Conservation (phyloP, 2,797 vertebrate species). For the Karalla daura region DNA sequence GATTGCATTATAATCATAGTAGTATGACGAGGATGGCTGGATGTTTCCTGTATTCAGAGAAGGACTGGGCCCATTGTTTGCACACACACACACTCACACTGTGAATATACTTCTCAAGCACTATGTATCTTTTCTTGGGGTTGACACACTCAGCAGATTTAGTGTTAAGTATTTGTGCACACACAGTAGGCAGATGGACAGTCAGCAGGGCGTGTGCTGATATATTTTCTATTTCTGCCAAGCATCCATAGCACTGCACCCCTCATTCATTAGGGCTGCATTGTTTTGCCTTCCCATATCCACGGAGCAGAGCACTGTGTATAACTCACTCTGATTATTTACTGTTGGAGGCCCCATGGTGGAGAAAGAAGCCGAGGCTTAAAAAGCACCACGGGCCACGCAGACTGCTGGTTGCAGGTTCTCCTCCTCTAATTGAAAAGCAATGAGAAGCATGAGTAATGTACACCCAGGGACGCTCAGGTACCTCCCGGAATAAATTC, state of each 20-base stretch:
- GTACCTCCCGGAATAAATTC: conserved; percentile 44
- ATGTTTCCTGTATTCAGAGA: background rate
- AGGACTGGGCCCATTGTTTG: background rate
- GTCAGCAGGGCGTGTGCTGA: conserved; percentile 29
- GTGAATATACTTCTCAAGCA: conserved; percentile 16
- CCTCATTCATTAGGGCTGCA: conserved; percentile 60
- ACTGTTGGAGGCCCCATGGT: conserved; percentile 23
- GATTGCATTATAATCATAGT: too few relatives aligned
- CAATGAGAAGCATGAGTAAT: conserved; percentile 45
- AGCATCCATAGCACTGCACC: conserved; percentile 42
- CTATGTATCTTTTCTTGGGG: conserved; percentile 32
- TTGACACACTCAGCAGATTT: conserved; percentile 29
- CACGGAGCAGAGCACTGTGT: conserved; percentile 47
- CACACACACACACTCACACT: conserved; percentile 12
- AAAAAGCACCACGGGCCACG: conserved; percentile 37
- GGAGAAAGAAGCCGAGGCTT: conserved; percentile 46
- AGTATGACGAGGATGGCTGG: background rate
- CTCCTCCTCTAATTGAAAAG: conserved; percentile 59
- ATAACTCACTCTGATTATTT: conserved; percentile 63
- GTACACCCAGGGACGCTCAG: conserved; percentile 31
- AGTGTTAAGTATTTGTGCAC: conserved; percentile 38
- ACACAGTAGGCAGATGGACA: conserved; percentile 44
- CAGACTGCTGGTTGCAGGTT: conserved; percentile 46
- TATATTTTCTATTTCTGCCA: conserved; percentile 56
- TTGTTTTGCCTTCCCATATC: conserved; percentile 54